phyloP scores from a whole-genome alignment of 2,888 invertebrate species.

The Euzetes globulus region DNA sequence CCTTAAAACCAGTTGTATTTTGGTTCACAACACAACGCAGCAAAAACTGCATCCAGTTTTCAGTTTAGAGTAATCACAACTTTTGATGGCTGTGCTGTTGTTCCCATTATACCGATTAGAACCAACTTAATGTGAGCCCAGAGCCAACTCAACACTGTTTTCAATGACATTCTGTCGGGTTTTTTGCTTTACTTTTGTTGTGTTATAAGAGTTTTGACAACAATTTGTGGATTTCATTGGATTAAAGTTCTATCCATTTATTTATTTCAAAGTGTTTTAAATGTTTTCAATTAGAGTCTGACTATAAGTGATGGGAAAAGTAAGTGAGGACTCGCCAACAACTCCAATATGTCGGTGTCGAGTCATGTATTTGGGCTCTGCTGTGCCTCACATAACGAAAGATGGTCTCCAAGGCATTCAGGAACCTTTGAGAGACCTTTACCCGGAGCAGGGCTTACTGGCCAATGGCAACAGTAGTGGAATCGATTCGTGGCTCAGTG shows the following conservation, averaged over 20 bases:
- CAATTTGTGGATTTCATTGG: background rate
- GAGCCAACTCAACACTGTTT: constrained; percentile 13
- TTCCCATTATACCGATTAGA: no score
- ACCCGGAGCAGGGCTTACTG: constrained; percentile 74
- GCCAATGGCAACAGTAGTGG: constrained; percentile 60
- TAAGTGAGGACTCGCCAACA: constrained; percentile 52
- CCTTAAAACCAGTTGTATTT: constrained; percentile 19
- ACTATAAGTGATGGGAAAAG: constrained; percentile 9
- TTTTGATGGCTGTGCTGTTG: constrained; percentile 18
- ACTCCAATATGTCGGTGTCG: constrained; percentile 94
- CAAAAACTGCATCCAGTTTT: constrained; percentile 16
- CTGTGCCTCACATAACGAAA: constrained; percentile 93
- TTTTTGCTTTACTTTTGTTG: background rate
- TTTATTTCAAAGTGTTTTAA: background rate
- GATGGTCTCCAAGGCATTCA: constrained; percentile 96
- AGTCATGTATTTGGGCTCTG: constrained; percentile 89
- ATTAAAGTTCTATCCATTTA: background rate
- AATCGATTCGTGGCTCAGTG: constrained; percentile 91
- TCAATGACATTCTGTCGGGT: background rate
- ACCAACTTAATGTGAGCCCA: background rate
- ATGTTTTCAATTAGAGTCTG: background rate
- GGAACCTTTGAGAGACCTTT: constrained; percentile 88
- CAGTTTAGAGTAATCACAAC: background rate
- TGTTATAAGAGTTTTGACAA: background rate
- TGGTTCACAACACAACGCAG: constrained; percentile 14